Conservation (phyloP, 2,113 vertebrate genomes). For the Pachypanchax playfairii region DNA sequence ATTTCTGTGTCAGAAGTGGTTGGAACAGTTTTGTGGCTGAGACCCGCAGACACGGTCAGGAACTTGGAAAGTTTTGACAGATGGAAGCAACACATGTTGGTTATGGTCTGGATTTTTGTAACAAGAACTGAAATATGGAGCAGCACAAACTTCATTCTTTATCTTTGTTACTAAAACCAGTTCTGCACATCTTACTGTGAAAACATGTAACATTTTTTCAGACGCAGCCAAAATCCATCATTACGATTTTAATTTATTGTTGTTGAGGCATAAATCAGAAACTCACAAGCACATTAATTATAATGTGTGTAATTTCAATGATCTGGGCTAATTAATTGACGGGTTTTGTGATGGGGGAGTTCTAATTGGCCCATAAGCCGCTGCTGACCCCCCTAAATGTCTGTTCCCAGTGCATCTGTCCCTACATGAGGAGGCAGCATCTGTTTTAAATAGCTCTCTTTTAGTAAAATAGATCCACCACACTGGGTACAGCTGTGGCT, state of each 20-base stretch:
- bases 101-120: conserved; percentile 19
- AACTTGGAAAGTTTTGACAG: conserved; percentile 5
- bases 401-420: conserved; percentile 39
- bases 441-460: conserved; percentile 51
- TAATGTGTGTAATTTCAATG: conserved; percentile 23
- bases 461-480: conserved; percentile 50
- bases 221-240: conserved; percentile 6
- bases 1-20: conserved; percentile 14
- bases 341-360: conserved; percentile 48
- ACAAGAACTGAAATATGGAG: conserved; percentile 3
- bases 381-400: conserved; percentile 42
- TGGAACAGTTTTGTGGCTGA: not conserved
- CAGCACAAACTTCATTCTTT: not conserved
- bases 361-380: conserved; percentile 67
- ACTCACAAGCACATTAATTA: conserved; percentile 36
- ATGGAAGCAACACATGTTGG: conserved; percentile 11
- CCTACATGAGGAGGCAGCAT: conserved; percentile 40
- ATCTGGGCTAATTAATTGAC: conserved; percentile 23
- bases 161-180: not conserved
- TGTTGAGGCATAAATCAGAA: conserved; percentile 11
- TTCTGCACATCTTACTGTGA: not conserved
- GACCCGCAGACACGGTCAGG: not conserved
- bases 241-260: not conserved
- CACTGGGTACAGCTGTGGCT: conserved; percentile 67
- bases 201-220: not conserved